phyloP scores from a whole-genome alignment of 2,113 vertebrate genomes.

The Oreochromis aureus region DNA sequence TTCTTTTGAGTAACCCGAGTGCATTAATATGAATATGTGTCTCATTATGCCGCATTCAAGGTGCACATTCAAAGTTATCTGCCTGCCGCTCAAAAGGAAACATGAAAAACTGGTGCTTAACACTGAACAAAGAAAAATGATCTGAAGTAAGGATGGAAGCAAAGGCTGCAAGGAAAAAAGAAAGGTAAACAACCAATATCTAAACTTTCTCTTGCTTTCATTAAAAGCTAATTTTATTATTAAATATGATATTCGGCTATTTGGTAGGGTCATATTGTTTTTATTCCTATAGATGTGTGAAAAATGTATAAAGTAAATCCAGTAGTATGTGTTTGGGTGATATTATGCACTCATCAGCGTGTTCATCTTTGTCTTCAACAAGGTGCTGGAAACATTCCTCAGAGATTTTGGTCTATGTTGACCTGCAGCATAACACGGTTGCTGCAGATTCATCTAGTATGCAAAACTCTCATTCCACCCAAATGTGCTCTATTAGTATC shows the following conservation, averaged over 20 bases:
- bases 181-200: not conserved
- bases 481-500: not conserved
- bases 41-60: slow-evolving; percentile 17
- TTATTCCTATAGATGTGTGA: not conserved
- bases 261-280: not conserved
- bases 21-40: slow-evolving; percentile 14
- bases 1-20: not conserved
- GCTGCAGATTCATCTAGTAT: not conserved
- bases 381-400: not conserved
- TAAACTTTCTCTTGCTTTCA: not conserved
- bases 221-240: not conserved
- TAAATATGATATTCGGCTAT: not conserved
- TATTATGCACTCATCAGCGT: not conserved
- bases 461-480: not conserved
- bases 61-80: not conserved
- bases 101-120: not conserved
- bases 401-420: not conserved
- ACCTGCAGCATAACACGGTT: not conserved
- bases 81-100: not conserved
- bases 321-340: not conserved
- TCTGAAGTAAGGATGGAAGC: not conserved
- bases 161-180: not conserved
- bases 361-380: not conserved
- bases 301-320: not conserved
- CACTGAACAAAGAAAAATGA: not conserved